phyloP scores from a whole-genome alignment of 2,797 vertebrate species.

The Alca torda region DNA sequence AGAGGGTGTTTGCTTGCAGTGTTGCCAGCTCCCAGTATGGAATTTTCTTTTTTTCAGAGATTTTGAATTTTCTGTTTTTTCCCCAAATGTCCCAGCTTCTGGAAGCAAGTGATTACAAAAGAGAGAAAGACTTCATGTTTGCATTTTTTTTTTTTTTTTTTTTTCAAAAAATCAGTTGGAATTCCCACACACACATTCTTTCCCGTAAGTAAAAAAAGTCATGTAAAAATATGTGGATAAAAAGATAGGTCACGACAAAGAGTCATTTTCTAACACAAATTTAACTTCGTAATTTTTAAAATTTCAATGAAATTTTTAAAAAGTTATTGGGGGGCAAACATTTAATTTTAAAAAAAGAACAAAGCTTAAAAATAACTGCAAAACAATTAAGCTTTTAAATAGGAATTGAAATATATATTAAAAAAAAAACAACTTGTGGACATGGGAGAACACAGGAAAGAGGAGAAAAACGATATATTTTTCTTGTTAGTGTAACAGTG shows the following conservation, averaged over 20 bases:
- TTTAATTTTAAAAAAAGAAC: not conserved
- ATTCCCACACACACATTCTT: rapidly evolving
- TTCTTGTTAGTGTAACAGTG: not conserved
- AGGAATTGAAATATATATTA: not conserved
- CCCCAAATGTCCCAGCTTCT: not conserved
- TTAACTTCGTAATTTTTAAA: not conserved
- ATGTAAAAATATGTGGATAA: not conserved
- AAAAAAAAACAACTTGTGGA: not conserved
- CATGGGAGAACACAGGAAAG: not conserved
- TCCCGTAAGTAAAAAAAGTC: rapidly evolving
- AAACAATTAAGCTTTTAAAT: not conserved
- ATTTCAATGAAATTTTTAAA: not conserved
- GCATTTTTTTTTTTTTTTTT: not conserved
- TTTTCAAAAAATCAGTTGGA: not conserved
- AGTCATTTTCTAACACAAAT: not conserved
- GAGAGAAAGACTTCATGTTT: not conserved
- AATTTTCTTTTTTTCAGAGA: not conserved
- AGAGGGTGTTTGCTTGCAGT: not conserved
- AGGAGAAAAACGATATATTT: not conserved
- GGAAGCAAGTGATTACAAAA: not conserved
- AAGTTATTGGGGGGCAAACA: rapidly evolving
- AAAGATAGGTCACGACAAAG: not conserved
- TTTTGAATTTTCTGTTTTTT: not conserved
- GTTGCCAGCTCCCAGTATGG: not conserved
- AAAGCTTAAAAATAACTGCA: not conserved